A percentile compares a stretch with the other conserved stretches of the same genome.
Evolutionary conservation across 2,113 vertebrate species (phyloP).

Genomic region (Pogonocichla stellata): DNA sequence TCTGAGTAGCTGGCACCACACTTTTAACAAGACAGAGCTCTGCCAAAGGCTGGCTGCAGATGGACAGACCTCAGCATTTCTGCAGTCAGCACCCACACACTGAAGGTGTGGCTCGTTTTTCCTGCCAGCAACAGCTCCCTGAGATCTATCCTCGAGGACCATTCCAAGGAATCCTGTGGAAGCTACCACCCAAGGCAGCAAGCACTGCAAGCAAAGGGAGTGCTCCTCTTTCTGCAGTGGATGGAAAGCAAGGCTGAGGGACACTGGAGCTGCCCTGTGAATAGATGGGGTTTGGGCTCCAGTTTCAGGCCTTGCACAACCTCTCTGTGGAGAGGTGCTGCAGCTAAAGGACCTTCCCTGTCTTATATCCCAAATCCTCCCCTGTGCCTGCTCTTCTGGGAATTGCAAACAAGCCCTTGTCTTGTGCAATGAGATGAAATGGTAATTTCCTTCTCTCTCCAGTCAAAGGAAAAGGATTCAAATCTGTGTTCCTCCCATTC

Average conservation of each 20-base stretch:
- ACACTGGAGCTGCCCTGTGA: neutral
- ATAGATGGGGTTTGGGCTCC: neutral
- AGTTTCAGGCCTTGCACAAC: neutral
- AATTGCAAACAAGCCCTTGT: neutral
- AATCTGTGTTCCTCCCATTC: neutral
- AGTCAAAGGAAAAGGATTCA: neutral
- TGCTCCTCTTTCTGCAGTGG: neutral
- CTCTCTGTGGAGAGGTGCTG: neutral
- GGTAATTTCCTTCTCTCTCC: neutral
- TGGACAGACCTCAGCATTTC: neutral
- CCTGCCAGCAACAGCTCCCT: neutral
- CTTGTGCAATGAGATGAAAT: neutral
- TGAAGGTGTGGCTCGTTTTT: neutral
- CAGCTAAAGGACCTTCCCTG: neutral
- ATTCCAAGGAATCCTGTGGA: neutral
- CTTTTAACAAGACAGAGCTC: neutral
- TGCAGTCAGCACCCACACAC: neutral
- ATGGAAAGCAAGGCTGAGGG: neutral
- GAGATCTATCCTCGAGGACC: accelerated
- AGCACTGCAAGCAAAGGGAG: neutral
- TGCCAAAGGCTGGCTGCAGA: neutral
- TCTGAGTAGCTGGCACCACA: neutral
- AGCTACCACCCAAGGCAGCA: neutral
- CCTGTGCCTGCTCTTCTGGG: neutral
- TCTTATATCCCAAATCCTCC: neutral